These are phyloP conservation scores for Exephanes ischioxanthus DNA, from an alignment of 2,888 invertebrate genomes.

Conservation along the genomic window DNA sequence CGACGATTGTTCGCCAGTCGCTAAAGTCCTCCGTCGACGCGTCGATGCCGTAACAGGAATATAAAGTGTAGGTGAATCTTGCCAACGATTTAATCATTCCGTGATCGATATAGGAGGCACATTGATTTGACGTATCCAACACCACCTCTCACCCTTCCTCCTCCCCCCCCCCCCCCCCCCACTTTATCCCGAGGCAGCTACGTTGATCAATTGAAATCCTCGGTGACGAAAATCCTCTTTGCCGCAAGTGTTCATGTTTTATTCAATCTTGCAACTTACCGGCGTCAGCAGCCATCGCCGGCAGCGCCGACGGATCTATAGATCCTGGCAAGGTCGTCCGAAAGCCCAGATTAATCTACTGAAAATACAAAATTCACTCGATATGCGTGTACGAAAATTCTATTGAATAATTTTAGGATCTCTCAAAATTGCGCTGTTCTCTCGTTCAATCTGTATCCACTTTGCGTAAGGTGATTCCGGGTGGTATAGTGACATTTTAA, in stretches of 20 bases:
- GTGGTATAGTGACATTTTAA: no score
- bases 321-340: conserved; percentile 40
- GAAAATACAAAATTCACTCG: conserved; percentile 24
- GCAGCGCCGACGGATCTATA: conserved; percentile 42
- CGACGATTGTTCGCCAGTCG: conserved; percentile 5
- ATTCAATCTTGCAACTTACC: conserved; percentile 62
- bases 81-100: conserved; percentile 65
- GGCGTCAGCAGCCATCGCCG: conserved; percentile 11
- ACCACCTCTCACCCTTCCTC: no score
- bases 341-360: conserved; percentile 42
- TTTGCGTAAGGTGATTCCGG: no score
- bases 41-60: conserved; percentile 54
- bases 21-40: background rate
- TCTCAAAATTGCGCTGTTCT: background rate
- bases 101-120: conserved; percentile 53
- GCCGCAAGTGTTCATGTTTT: conserved; percentile 64
- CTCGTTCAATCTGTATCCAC: background rate
- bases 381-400: background rate
- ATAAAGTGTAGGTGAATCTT: conserved; percentile 49
- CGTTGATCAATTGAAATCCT: conserved; percentile 66
- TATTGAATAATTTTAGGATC: background rate
- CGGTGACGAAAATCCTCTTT: conserved; percentile 65
- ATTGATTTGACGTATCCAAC: no score
- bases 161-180: no score
- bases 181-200: background rate